Evolutionary conservation across 2,888 invertebrate species (phyloP).

Genomic region (Eledona agricola): DNA sequence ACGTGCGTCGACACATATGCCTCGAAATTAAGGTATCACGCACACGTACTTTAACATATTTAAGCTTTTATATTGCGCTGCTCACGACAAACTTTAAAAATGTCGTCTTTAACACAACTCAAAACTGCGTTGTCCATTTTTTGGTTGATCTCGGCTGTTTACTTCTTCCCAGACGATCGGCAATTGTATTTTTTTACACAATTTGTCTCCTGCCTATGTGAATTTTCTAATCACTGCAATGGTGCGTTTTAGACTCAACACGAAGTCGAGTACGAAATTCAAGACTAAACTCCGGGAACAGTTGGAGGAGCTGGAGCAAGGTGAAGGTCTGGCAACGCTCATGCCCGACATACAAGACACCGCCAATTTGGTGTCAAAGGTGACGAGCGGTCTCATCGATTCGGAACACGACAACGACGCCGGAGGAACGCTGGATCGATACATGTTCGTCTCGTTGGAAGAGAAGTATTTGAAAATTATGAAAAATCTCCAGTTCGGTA

Average conservation of each 20-base stretch:
- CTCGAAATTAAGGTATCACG: conserved; percentile 82
- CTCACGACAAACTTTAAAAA: too few relatives aligned
- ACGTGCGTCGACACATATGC: conserved; percentile 92
- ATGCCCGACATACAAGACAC: conserved; percentile 91
- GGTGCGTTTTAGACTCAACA: conserved; percentile 49
- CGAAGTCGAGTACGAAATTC: conserved; percentile 48
- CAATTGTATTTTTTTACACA: too few relatives aligned
- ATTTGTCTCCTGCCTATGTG: conserved; percentile 5
- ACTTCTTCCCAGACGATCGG: too few relatives aligned
- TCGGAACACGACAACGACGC: conserved; percentile 55
- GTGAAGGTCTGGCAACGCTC: conserved; percentile 86
- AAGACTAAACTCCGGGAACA: conserved; percentile 53
- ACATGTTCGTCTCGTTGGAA: conserved; percentile 69
- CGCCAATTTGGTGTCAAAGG: conserved; percentile 65
- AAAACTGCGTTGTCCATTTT: too few relatives aligned
- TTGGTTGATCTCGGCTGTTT: too few relatives aligned
- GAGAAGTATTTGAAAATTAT: conserved; percentile 86
- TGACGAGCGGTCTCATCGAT: conserved; percentile 60
- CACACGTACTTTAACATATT: too few relatives aligned
- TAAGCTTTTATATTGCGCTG: too few relatives aligned
- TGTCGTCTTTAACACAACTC: too few relatives aligned
- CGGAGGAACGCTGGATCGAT: conserved; percentile 62
- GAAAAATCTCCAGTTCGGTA: conserved; percentile 90
- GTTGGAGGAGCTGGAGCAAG: conserved; percentile 79
- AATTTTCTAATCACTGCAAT: neutral